phyloP scores from a whole-genome alignment of 2,797 vertebrate genomes.

The Acrocephalus scirpaceus region DNA sequence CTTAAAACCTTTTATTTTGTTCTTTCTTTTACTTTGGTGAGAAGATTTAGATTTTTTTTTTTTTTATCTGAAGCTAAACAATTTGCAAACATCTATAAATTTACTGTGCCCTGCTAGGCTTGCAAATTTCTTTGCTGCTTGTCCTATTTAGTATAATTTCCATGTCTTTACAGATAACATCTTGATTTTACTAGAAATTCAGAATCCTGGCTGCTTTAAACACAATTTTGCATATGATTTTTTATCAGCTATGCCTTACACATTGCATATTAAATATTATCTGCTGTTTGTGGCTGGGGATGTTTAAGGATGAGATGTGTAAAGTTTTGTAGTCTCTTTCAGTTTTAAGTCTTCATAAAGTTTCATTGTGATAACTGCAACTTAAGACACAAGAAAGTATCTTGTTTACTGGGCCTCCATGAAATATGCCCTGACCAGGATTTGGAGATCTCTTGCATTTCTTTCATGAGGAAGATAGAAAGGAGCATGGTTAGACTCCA shows the following conservation, averaged over 20 bases:
- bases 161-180: neutral
- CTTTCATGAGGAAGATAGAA: neutral
- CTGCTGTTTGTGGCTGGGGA: neutral
- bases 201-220: neutral
- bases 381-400: neutral
- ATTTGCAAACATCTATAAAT: neutral
- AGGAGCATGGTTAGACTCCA: neutral
- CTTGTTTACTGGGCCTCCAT: neutral
- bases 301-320: neutral
- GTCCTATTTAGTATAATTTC: neutral
- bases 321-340: neutral
- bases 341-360: neutral
- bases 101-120: neutral
- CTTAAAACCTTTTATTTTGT: neutral
- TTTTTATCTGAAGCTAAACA: neutral
- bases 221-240: neutral
- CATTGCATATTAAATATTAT: neutral
- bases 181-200: neutral
- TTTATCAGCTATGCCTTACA: neutral
- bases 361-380: neutral
- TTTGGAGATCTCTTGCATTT: neutral
- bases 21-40: neutral
- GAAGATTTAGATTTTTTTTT: neutral
- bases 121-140: neutral
- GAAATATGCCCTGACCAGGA: neutral